Base-by-base conservation (phyloP, 1,140 invertebrate genomes). In the Doryteuthis pealeii region DNA sequence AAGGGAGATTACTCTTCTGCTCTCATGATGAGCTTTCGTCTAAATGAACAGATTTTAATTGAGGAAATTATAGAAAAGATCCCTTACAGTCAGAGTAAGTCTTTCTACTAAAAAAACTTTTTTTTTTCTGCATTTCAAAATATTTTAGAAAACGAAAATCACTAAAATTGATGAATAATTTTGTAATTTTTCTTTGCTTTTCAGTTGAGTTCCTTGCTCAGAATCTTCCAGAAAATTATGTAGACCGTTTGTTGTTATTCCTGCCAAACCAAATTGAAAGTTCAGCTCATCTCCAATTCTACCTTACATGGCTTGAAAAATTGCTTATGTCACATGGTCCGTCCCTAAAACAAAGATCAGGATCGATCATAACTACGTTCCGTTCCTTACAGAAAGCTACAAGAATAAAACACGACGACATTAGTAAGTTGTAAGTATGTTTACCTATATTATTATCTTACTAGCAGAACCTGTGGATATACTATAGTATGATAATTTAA, bases 241-340 rank as follows among this genome's bases (percentile, higher is more conserved):
- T 93, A 1, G 91, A 94, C 77, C 91, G 92, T 73, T 82, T 96
- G 31, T 85, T 97, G 10, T 88, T 89, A 68, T 92, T 92, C 75
- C 81, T 96, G 31, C 91, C 92, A 0, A 88, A 89, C 26, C 90
- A 92, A 71, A 84, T 98, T 26, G 94, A 96, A 80, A 89, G 88
- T 18, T 93, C 93, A 1, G 89, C 90, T 2, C 96, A 98, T 84
- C 84, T 98, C 66, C 94, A 98, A 83, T 96, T 96, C 85, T 95
- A 97, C 88, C 85, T 96, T 0, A 85, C 90, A 33, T 99, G 96
- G 96, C 89, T 92, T 58, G 90, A 92, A 78, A 83, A 83, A 62
- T 86, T 95, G 3, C 82, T 96, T 40, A 91, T 90, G 6, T 83
- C 84, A 40, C 91, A 92, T 84, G 91, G 91, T 30, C 86, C 88